Base-by-base conservation (phyloP, 2,113 vertebrate species). In the Cyanocitta stelleri region DNA sequence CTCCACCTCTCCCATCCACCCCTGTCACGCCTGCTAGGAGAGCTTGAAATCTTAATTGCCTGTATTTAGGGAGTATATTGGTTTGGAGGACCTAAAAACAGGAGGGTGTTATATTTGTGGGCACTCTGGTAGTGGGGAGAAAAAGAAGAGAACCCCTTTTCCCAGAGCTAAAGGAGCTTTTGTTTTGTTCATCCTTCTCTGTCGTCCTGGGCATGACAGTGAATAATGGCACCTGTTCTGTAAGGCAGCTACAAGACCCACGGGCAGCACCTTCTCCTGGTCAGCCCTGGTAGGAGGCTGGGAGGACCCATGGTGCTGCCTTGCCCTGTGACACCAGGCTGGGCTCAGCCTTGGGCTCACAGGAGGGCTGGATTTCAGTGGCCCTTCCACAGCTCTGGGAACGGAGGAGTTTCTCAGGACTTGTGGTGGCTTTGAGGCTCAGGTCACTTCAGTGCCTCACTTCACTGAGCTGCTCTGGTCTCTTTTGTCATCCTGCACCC, bases 271-370 rank as follows among this genome's bases (percentile, higher is more conserved):
- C 26, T n/a, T 16, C 33, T 33, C 16, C 17, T 2, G 0, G 24
- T 20, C 26, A 37, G 20, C 8, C 24, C 8, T 4, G 6, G 33
- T 4, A 2, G 5, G 2, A 29, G 67, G 52, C 66, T 18, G 20
- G 56, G 54, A 39, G 64, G 13, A 33, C 6, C 10, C 2, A 0
- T 41, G 30, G 16, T 32, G 64, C 64, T 66, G 66, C 59, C 18
- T 4, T 2, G 0, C 11, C 35, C 49, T 0, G 0, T 32, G 66
- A 7, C 3, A 2, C 30, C 1, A 2, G 32, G 26, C 52, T 22
- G n/a, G n/a, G 35, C 37, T 32, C 4, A 1, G 35, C 1, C 0
- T 19, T 41, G 4, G 21, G 27, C 37, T 62, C 22, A 1, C 0
- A 0, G 8, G 3, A 1, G 7, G 12, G 22, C 11, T 5, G 10